A percentile compares a stretch with the other conserved stretches of the same genome.
phyloP scores from a whole-genome alignment of 2,113 vertebrate genomes.

The Pteropus alecto region DNA sequence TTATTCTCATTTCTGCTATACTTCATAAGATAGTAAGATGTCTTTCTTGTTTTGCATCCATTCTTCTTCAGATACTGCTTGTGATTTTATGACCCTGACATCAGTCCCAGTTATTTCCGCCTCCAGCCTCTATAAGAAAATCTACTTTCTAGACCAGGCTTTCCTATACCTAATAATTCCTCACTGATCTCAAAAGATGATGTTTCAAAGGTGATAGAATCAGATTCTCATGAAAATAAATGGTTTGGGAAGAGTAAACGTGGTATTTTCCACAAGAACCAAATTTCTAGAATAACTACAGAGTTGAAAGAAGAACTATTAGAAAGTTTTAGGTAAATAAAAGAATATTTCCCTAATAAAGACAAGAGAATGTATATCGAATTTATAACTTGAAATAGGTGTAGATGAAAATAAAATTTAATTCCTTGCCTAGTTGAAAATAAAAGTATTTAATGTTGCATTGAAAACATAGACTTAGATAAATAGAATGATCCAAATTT shows the following conservation, averaged over 20 bases:
- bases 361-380: neutral
- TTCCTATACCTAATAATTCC: neutral
- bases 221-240: conserved; percentile 1
- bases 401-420: conserved; percentile 18
- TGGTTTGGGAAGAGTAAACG: neutral
- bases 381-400: neutral
- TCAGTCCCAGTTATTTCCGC: neutral
- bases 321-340: conserved; percentile 25
- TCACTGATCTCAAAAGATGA: conserved; percentile 15
- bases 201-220: neutral
- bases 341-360: neutral
- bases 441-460: neutral
- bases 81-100: neutral
- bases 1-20: neutral
- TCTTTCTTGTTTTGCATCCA: neutral
- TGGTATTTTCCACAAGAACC: neutral
- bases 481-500: neutral
- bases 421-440: neutral
- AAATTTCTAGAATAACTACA: neutral
- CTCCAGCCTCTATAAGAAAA: neutral
- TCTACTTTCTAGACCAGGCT: neutral
- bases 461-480: neutral
- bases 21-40: neutral
- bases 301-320: neutral
- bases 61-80: conserved; percentile 5